Evolutionary conservation across 1,140 invertebrate species (phyloP), one percentile per base, ranked within the genome.

Genomic region (Ceratosolen solmsi): DNA sequence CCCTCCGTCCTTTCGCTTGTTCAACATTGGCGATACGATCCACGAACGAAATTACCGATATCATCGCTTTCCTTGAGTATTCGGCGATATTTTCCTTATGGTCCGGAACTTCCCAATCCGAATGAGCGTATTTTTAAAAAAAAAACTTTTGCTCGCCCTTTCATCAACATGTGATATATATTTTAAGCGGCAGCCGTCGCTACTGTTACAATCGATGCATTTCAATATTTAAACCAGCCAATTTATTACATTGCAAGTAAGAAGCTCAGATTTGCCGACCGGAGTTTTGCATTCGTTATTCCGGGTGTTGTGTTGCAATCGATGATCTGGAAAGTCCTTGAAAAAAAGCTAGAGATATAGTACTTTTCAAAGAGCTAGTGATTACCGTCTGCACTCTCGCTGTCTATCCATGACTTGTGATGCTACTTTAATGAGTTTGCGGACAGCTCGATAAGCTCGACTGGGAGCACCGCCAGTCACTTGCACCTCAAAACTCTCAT

Each of bases 381-480:
- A 63, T 25, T 33, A 8, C 33, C 22, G 8, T 73, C 11, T 56
- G 1, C n/a, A 5, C 17, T 68, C 25, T 20, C 9, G 11, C 36
- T 58, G 33, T 60, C 73, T 38, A 33, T 51, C 36, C 13, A 22
- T 22, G 74, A 27, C 74, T 63, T 63, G n/a, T 63, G 56, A 60
- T 27, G 65, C 15, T 79, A 38, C 68, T 79, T 79, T 58, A 79
- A 79, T 58, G 65, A 71, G 41, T 79, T 71, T 71, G 51, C 13
- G 27, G 65, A 58, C 54, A 79, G 13, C 33, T 46, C 15, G 65
- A 17, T 25, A n/a, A 0, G 13, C 41, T 13, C 41, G 41, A 13
- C 41, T 46, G 41, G 41, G 8, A 9, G 38, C 38, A 22, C 20
- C 51, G 11, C 17, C 20, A 4, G 5, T 15, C 20, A 3, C 20